Percentiles rank a stretch among this genome's conserved stretches.
These are phyloP conservation scores for Neoarius graeffei DNA, from an alignment of 2,113 vertebrate genomes.

Conservation along the genomic window DNA sequence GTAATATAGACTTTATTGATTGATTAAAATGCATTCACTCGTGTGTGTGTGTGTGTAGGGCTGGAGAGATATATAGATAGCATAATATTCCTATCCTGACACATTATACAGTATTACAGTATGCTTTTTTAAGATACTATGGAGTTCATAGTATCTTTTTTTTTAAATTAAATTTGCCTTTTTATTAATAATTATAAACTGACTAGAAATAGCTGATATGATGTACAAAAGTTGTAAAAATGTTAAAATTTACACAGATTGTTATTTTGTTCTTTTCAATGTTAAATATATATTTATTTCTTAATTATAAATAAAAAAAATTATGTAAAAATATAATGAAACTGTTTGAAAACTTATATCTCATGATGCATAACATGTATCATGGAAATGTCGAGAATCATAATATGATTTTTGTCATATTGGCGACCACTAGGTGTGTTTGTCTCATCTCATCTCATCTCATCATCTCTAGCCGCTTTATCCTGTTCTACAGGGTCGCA, in stretches of 20 bases:
- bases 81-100: too few species aligned
- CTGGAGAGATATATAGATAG: not conserved
- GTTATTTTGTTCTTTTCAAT: not conserved
- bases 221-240: not conserved
- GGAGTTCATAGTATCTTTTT: not conserved
- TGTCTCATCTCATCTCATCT: too few species aligned
- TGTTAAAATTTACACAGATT: not conserved
- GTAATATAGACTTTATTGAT: conserved; percentile 33
- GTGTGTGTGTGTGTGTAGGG: not conserved
- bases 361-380: not conserved
- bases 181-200: not conserved
- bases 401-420: not conserved
- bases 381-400: not conserved
- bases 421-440: not conserved
- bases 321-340: too few species aligned
- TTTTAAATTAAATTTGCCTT: not conserved
- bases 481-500: too few species aligned
- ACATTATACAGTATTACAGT: not conserved
- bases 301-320: not conserved
- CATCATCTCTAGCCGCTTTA: too few species aligned
- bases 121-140: not conserved
- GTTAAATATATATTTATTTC: not conserved
- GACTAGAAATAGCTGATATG: not conserved
- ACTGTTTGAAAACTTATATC: too few species aligned
- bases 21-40: conserved; percentile 26